Percentiles rank a stretch among this genome's conserved stretches.
Evolutionary conservation across 2,113 vertebrate genomes (phyloP).

Genomic region (Ovis aries): ARS-UI_Ramb_v3.0 NC_056060.1:78047501-78048000

Average conservation of each 20-base stretch:
- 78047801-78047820: neutral
- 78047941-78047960: too few relatives aligned
- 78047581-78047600: neutral
- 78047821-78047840: neutral
- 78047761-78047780: neutral
- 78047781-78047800: neutral
- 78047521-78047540: neutral
- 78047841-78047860: neutral
- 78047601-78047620: neutral
- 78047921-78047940: too few relatives aligned
- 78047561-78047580: neutral
- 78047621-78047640: neutral
- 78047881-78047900: too few relatives aligned
- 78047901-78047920: too few relatives aligned
- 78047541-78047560: neutral
- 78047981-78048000: neutral
- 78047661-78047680: neutral
- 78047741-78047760: neutral
- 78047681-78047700: neutral
- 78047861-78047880: neutral
- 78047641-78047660: neutral
- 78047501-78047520: slow-evolving; percentile 12
- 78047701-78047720: neutral
- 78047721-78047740: slow-evolving; percentile 18
- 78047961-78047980: too few relatives aligned